Evolutionary conservation across 2,797 vertebrate species (phyloP), one percentile per base, ranked within the genome.

Genomic region (Urophycis tenuis): DNA sequence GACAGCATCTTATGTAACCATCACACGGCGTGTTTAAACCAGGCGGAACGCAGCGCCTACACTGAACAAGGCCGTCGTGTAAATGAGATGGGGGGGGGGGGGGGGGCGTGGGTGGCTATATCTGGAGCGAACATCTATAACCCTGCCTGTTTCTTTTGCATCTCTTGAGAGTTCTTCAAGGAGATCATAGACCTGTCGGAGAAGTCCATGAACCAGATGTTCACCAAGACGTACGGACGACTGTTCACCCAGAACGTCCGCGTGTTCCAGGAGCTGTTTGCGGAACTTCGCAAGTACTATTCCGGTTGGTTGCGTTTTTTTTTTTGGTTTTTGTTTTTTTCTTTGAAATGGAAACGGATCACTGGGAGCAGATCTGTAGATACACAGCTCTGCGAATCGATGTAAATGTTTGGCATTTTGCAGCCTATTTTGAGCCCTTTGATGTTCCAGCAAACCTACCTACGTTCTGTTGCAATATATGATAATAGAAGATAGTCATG

Each of bases 191-290:
- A 94, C 33, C 81, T 93, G 72, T 94, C 95, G 0, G 95, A 97
- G 88, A 95, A 93, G 87, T 94, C 94, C 2, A 93, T 95, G 91
- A 93, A 95, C 84, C 92, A 94, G 89, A 95, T 96, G 94, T 96
- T 96, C 82, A 95, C 94, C 29, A 94, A 94, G 83, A 96, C 95
- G 69, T 97, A 95, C 1, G 95, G 96, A 64, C 93, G 89, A 31
- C 92, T 96, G 73, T 96, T 95, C 86, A 92, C 94, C 30, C 95
- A 96, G 88, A 95, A 97, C 5, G 91, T 92, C 1, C 91, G 89
- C 11, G 91, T 96, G 85, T 97, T 97, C 91, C 94, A 92, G 80
- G 93, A 94, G 81, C 91, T 97, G 81, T 97, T 95, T 81, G 91
- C 93, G 69, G 94, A 95, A 88, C 92, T 96, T 67, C 93, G 93